These are phyloP conservation scores for Brachionus rotundiformis DNA, from an alignment of 1,140 invertebrate genomes.

Conservation along the genomic window DNA sequence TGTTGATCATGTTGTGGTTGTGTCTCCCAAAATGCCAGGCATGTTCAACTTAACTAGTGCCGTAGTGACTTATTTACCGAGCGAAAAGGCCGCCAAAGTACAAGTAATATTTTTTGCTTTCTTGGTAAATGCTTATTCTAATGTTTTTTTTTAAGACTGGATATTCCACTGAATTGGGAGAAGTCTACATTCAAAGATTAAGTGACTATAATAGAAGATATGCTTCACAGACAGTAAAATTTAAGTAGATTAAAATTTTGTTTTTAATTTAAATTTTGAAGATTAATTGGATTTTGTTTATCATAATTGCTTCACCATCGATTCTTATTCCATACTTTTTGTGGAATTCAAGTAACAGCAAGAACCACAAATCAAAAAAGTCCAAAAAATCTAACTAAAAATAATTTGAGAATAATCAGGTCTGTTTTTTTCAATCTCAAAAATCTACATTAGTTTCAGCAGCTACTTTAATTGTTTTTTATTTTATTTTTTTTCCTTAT, in stretches of 20 bases:
- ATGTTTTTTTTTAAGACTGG: slow-evolving; percentile 72
- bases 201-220: slow-evolving; percentile 96
- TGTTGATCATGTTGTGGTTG: slow-evolving; percentile 87
- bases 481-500: neutral
- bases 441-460: neutral
- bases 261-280: too few relatives aligned
- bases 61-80: slow-evolving; percentile 81
- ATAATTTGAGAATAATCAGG: neutral
- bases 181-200: slow-evolving; percentile 89
- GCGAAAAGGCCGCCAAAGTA: slow-evolving; percentile 66
- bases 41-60: slow-evolving; percentile 96
- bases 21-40: slow-evolving; percentile 83
- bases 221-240: slow-evolving; percentile 83
- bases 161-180: slow-evolving; percentile 90
- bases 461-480: neutral
- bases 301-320: slow-evolving; percentile 90
- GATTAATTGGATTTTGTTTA: slow-evolving; percentile 93
- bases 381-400: slow-evolving; percentile 34
- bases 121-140: neutral
- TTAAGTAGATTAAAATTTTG: neutral
- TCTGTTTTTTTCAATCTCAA: neutral
- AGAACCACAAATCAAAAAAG: slow-evolving; percentile 73
- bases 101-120: slow-evolving; percentile 54
- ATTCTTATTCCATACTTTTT: slow-evolving; percentile 88
- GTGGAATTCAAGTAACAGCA: slow-evolving; percentile 90